Evolutionary conservation across 2,113 vertebrate species (phyloP), one percentile per base, ranked within the genome.

Genomic region (Rostratula benghalensis): DNA sequence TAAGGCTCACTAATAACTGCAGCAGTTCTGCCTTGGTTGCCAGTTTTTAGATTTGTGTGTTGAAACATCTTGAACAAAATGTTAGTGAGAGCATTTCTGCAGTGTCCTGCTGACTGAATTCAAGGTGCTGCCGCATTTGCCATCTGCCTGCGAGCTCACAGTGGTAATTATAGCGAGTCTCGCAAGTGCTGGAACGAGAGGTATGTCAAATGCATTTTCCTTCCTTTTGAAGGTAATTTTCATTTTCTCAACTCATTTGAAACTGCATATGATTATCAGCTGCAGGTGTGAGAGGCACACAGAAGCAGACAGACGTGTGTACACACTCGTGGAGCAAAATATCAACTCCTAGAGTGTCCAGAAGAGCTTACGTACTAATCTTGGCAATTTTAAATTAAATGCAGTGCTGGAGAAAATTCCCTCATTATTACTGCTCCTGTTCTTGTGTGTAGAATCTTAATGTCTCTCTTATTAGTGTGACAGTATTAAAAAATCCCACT

Each of bases 11-110:
- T 69, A 93, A 95, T 23, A 85, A 94, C 68, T 13, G 0, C 20
- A 64, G 43, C 61, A 70, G 80, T 81, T 82, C 82, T 87, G 68
- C 71, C 77, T 87, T 82, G 83, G 74, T 89, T 97, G 94, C 91
- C 96, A 96, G 76, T 75, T 94, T 94, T 95, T 20, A 33, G 92
- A 94, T 96, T 95, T 96, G 95, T 96, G 87, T 95, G 91, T 84
- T 82, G 96, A 96, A 97, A 95, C 97, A 95, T 97, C 97, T 97
- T 97, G 96, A 97, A 89, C 92, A 97, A 97, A 98, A 97, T 96
- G 97, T 97, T 97, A 97, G 60, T 25, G 80, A 97, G 89, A 97
- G 85, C 94, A 93, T 96, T 97, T 97, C 84, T 76, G 74, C 93
- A 90, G 96, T 59, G 20, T 95, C 98, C 97, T 90, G 96, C 97